phyloP scores from a whole-genome alignment of 2,113 vertebrate genomes.

The Sterrhoptilus dennistouni region DNA sequence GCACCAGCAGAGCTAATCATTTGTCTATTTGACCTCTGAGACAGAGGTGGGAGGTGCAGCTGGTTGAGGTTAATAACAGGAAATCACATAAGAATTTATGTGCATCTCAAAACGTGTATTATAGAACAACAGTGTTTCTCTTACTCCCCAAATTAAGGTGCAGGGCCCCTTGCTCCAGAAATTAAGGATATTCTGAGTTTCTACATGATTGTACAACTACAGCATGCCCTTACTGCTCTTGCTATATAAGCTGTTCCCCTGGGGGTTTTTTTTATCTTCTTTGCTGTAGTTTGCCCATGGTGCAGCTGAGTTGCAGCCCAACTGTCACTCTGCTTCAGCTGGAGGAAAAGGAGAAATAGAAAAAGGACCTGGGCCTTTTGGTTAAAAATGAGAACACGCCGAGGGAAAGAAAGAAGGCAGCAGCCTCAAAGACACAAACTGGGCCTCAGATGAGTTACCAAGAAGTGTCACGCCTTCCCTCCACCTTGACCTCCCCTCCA shows the following conservation, averaged over 20 bases:
- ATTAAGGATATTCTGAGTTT: background rate
- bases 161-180: background rate
- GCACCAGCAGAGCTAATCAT: background rate
- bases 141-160: background rate
- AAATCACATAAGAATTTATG: background rate
- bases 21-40: background rate
- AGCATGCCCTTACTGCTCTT: background rate
- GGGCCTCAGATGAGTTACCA: background rate
- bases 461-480: background rate
- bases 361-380: background rate
- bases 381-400: background rate
- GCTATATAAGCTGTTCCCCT: background rate
- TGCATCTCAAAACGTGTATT: background rate
- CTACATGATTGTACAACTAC: rapidly evolving
- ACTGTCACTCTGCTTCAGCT: background rate
- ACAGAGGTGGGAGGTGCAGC: background rate
- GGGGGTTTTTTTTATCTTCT: background rate
- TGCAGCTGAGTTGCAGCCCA: background rate
- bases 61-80: background rate
- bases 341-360: background rate
- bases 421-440: background rate
- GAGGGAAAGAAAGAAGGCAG: background rate
- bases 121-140: background rate
- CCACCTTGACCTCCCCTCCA: conserved; percentile 29
- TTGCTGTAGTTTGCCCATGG: background rate